These are phyloP conservation scores for Coecobrya sp. DNA, from an alignment of 2,888 invertebrate genomes.

Conservation along the genomic window DNA sequence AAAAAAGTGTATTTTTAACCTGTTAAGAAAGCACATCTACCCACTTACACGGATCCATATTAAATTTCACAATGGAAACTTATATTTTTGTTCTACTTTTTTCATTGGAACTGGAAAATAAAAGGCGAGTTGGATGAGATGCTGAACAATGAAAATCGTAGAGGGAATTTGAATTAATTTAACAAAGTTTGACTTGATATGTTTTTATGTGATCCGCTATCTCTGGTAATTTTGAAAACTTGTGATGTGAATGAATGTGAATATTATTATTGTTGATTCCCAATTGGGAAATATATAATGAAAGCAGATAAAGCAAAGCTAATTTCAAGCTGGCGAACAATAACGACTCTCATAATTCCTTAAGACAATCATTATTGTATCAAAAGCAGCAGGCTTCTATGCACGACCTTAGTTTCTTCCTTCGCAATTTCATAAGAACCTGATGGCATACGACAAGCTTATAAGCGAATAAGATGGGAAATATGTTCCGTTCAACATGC, in stretches of 20 bases:
- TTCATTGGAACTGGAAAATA: neutral
- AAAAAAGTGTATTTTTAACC: constrained; percentile 14
- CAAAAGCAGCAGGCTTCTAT: constrained; percentile 20
- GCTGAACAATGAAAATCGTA: constrained; percentile 9
- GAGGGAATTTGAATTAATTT: constrained; percentile 60
- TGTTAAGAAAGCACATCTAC: neutral
- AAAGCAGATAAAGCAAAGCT: constrained; percentile 83
- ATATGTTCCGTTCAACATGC: neutral
- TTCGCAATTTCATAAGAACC: neutral
- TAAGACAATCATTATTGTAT: constrained; percentile 85
- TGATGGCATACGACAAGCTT: neutral
- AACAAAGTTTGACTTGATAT: neutral
- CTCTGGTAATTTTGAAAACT: neutral
- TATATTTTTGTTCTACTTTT: constrained; percentile 10
- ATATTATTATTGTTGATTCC: constrained; percentile 46
- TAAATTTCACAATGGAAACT: neutral
- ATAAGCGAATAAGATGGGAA: constrained; percentile 22
- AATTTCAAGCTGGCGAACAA: constrained; percentile 85
- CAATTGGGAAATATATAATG: constrained; percentile 31
- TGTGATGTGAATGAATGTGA: neutral
- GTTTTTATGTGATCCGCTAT: neutral
- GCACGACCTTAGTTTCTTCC: neutral
- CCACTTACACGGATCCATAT: constrained; percentile 21
- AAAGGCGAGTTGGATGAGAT: constrained; percentile 2
- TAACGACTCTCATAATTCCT: constrained; percentile 86